These are phyloP conservation scores for Caradrina clavipalpis DNA, from an alignment of 2,888 invertebrate genomes.

Conservation along the genomic window DNA sequence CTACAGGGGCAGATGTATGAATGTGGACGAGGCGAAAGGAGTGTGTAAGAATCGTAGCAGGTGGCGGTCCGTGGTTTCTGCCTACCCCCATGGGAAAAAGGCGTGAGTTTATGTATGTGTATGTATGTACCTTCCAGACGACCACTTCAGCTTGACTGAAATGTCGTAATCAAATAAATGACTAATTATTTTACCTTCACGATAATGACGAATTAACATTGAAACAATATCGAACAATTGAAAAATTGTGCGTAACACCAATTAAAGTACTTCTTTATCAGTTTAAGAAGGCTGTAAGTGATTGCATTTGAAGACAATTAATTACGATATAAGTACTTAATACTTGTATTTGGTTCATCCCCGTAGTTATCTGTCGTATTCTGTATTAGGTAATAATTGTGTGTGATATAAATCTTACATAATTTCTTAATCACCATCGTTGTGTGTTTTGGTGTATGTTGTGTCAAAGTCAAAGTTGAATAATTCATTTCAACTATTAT, in stretches of 20 bases:
- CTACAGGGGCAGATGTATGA: no score
- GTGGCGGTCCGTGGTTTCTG: no score
- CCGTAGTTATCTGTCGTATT: constrained; percentile 5
- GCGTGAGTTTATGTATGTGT: no score
- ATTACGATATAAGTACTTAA: neutral
- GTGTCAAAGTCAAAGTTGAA: no score
- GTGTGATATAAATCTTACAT: no score
- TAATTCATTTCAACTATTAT: no score
- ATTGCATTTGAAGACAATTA: neutral
- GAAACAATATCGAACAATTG: constrained; percentile 1
- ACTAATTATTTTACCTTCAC: neutral
- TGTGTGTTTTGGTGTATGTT: neutral
- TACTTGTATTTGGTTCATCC: neutral
- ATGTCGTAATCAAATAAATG: constrained; percentile 2
- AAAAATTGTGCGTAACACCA: neutral
- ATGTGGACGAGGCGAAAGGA: no score
- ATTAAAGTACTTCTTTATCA: constrained; percentile 12
- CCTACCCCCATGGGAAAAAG: no score
- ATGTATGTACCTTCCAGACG: neutral
- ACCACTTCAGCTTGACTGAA: neutral
- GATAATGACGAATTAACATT: constrained; percentile 10
- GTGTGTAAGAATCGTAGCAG: no score
- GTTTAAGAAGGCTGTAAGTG: constrained; percentile 1
- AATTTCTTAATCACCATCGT: neutral
- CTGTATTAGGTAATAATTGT: no score